Evolutionary conservation across 2,113 vertebrate genomes (phyloP).

Genomic region (Corvus hawaiiensis): DNA sequence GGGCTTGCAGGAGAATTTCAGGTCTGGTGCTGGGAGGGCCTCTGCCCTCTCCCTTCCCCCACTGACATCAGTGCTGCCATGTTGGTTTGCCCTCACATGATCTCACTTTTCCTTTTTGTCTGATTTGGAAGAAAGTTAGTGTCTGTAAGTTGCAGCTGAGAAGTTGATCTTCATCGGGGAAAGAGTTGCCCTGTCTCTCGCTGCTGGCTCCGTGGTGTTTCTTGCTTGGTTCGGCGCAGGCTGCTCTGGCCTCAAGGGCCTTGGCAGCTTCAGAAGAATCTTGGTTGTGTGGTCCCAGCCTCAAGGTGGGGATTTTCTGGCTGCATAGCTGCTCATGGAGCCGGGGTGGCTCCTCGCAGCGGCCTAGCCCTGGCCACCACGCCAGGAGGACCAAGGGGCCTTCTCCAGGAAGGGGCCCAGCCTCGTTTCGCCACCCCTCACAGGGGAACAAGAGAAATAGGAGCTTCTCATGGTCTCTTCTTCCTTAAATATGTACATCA

Average conservation of each 20-base stretch:
- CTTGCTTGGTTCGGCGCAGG: background rate
- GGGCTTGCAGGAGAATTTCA: too few species aligned
- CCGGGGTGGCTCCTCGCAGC: background rate
- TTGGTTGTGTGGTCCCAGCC: accelerated
- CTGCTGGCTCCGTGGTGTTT: background rate
- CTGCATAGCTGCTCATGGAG: background rate
- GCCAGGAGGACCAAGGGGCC: background rate
- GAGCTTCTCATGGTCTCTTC: background rate
- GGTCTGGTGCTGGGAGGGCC: too few species aligned
- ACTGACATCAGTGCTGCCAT: too few species aligned
- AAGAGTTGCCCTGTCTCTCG: too few species aligned
- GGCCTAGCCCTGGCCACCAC: accelerated
- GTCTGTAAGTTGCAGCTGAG: too few species aligned
- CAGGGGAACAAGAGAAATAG: background rate
- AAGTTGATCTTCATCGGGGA: too few species aligned
- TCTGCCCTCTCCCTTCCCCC: too few species aligned
- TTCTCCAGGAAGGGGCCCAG: background rate
- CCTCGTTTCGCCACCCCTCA: background rate
- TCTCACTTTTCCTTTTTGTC: too few species aligned
- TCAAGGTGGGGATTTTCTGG: accelerated
- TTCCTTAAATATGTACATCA: background rate
- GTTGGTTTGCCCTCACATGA: too few species aligned
- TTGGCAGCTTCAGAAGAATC: accelerated
- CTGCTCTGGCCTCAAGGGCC: background rate
- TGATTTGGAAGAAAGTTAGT: too few species aligned